A percentile compares a stretch with the other conserved stretches of the same genome.
Evolutionary conservation across 2,113 vertebrate genomes (phyloP).

Genomic region (Eulemur macaco): DNA sequence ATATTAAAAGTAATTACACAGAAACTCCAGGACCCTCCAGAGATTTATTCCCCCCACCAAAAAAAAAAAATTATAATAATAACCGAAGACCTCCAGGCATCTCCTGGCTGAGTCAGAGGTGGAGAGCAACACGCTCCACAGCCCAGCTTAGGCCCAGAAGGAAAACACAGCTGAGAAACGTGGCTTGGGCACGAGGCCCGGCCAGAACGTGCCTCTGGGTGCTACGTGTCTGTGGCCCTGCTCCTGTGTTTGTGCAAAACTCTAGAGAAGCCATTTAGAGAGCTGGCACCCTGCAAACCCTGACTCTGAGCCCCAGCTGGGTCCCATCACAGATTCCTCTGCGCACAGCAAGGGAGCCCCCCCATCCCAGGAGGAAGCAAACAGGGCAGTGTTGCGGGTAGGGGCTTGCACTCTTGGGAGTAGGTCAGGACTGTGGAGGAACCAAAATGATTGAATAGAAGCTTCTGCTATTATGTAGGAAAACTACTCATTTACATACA

Average conservation of each 20-base stretch:
- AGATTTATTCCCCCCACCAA: not conserved
- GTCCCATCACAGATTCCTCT: not conserved
- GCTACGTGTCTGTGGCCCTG: not conserved
- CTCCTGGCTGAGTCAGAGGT: no score
- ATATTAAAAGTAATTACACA: not conserved
- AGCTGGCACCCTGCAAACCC: constrained; percentile 57
- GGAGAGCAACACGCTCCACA: not conserved
- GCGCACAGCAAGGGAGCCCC: not conserved
- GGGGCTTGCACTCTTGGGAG: not conserved
- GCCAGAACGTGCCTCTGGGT: not conserved
- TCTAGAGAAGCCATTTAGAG: constrained; percentile 25
- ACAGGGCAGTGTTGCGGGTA: not conserved
- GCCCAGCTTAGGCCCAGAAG: not conserved
- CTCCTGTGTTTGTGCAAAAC: constrained; percentile 34
- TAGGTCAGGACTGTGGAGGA: not conserved
- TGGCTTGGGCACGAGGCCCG: not conserved
- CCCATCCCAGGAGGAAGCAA: not conserved
- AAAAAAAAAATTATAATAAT: not conserved
- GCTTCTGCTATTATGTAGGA: not conserved
- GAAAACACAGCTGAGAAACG: accelerated
- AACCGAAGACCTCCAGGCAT: not conserved
- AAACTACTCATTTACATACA: not conserved
- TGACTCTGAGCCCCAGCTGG: constrained; percentile 34
- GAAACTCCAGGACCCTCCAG: not conserved
- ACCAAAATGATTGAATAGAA: not conserved